phyloP scores from a whole-genome alignment of 92 coral and sea anemone species.

The Scolanthus callimorphus region DNA sequence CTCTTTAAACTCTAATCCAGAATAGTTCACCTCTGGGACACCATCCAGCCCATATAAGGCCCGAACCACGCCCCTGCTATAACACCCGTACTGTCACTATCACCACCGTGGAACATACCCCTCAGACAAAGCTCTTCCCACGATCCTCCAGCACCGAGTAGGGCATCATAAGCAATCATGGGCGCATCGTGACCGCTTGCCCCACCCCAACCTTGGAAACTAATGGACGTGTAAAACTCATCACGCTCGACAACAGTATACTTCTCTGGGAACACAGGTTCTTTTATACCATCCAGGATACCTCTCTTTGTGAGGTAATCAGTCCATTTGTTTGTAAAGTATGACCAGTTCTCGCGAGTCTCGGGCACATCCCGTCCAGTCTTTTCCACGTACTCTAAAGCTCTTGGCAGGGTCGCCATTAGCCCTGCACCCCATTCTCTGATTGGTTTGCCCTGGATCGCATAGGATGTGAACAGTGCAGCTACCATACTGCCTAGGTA shows the following conservation, averaged over 20 bases:
- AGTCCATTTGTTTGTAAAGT: slow-evolving; percentile 80
- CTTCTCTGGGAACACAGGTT: slow-evolving; percentile 68
- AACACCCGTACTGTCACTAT: slow-evolving; percentile 92
- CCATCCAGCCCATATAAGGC: slow-evolving; percentile 70
- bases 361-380: slow-evolving; percentile 70
- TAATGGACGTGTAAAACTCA: slow-evolving; percentile 72
- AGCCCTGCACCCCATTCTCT: slow-evolving; percentile 87
- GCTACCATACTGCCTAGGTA: slow-evolving; percentile 80
- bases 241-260: slow-evolving; percentile 67
- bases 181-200: slow-evolving; percentile 99
- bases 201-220: slow-evolving; percentile 92
- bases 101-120: slow-evolving; percentile 91
- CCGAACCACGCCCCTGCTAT: slow-evolving; percentile 99
- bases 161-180: too few species aligned
- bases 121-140: slow-evolving; percentile 92
- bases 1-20: slow-evolving; percentile 66
- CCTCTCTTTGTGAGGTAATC: slow-evolving; percentile 69
- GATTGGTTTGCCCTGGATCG: slow-evolving; percentile 71
- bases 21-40: slow-evolving; percentile 68
- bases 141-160: slow-evolving; percentile 80
- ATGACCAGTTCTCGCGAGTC: slow-evolving; percentile 72
- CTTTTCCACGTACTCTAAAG: slow-evolving; percentile 56
- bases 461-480: slow-evolving; percentile 72
- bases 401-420: slow-evolving; percentile 64
- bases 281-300: slow-evolving; percentile 60